Evolutionary conservation across 2,797 vertebrate species (phyloP).

Genomic region (Meda fulgida): DNA sequence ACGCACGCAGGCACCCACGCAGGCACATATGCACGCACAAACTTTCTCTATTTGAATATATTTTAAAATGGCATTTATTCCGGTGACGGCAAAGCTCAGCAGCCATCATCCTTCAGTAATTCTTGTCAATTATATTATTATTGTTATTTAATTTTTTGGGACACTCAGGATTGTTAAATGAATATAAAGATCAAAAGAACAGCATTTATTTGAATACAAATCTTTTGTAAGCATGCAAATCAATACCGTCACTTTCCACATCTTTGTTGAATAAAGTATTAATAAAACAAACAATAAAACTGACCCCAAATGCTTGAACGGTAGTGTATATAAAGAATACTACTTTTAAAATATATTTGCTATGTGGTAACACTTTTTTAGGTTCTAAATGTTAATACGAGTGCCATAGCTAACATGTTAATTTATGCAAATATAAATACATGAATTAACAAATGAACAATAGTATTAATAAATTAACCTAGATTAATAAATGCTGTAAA

Average conservation of each 20-base stretch:
- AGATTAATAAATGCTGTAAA: not conserved
- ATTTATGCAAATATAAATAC: not conserved
- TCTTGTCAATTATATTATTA: not conserved
- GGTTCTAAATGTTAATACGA: not conserved
- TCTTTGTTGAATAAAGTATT: not conserved
- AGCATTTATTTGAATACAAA: too few relatives aligned
- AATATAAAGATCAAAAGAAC: not conserved
- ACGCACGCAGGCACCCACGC: too few relatives aligned
- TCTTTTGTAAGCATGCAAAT: too few relatives aligned
- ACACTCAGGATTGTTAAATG: not conserved
- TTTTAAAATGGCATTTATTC: not conserved
- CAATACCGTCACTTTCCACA: not conserved
- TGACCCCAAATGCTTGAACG: not conserved
- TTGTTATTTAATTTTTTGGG: too few relatives aligned
- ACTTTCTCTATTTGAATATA: not conserved
- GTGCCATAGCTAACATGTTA: not conserved
- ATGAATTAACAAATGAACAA: not conserved
- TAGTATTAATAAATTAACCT: not conserved
- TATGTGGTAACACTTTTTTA: not conserved
- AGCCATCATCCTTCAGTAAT: not conserved
- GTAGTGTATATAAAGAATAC: not conserved
- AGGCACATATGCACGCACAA: too few relatives aligned
- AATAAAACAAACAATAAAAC: too few relatives aligned
- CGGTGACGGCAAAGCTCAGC: not conserved
- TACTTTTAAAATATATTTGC: not conserved